Base-by-base conservation (phyloP, 2,797 vertebrate species). In the Rhinogobio ventralis region DNA sequence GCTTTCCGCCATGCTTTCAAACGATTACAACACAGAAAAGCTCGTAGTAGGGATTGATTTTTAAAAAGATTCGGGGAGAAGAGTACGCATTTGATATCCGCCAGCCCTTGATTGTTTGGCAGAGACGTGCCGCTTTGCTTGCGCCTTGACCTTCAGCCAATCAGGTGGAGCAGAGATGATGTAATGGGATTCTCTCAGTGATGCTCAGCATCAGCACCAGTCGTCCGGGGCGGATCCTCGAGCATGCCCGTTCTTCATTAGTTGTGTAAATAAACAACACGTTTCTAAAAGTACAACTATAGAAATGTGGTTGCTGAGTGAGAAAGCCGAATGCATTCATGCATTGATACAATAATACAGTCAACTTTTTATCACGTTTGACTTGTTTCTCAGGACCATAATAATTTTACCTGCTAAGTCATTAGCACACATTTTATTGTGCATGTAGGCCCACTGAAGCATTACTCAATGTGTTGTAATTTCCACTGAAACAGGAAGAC, bases 1-100 rank as follows among this genome's bases (percentile, higher is more conserved):
- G 94, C 97, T 98, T 91, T 98, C 98, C 86, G 97, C 97, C 98
- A 99, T 99, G 91, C 92, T 96, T 86, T 80, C 89, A 87, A 86
- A 42, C 73, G 87, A 87, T 84, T 86, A 67, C 25, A 25, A 17
- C 20, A 14, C 51, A 46, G 60, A 68, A 60, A 64, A n/a, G 49
- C 36, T 69, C 57, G n/a, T 64, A 46, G n/a, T 64, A 46, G 30
- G 66, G 57, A 36, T 15, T 49, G 39, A 9, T 79, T 80, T 66
- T 33, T 28, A 68, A 17, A 79, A 28, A 25, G 79, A 36, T 53
- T 77, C 10, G 23, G 10, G 57, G 6, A 60, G 49, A 55, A 36
- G 53, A 75, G 73, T 67, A 68, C 25, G 82, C 84, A 62, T 79
- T 51, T 85, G 33, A 81, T 72, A 62, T 76, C 36, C 53, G 57